Conservation (phyloP, 2,797 vertebrate species). For the Manis crassicaudata region DNA sequence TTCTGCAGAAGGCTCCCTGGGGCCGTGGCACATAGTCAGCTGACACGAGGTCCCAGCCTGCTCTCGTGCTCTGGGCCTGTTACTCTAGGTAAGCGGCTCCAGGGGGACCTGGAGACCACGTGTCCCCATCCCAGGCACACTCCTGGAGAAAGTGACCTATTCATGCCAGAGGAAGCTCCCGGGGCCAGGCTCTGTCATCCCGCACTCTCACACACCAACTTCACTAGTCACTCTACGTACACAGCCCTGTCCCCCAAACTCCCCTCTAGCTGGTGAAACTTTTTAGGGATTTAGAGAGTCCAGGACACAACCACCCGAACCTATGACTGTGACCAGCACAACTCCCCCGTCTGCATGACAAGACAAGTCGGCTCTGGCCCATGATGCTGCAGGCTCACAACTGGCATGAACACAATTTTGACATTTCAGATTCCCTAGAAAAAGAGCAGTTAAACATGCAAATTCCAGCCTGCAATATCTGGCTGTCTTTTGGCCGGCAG, state of each 20-base stretch:
- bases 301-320: neutral
- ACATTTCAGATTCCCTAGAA: conserved; percentile 12
- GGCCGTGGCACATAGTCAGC: no score
- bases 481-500: conserved; percentile 41
- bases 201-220: neutral
- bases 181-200: neutral
- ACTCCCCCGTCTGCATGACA: neutral
- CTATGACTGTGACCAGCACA: rapidly evolving
- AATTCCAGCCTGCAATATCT: conserved; percentile 49
- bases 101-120: rapidly evolving
- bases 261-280: neutral
- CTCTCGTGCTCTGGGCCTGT: rapidly evolving
- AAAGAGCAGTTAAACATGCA: neutral
- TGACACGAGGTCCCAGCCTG: no score
- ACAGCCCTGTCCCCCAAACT: neutral
- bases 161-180: neutral
- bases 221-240: neutral
- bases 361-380: neutral
- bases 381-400: neutral
- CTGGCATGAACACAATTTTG: neutral
- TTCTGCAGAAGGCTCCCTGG: neutral
- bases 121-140: rapidly evolving
- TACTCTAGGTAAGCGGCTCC: rapidly evolving
- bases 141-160: neutral
- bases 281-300: neutral